Base-by-base conservation (phyloP, 2,888 invertebrate genomes). In the Zygaena filipendulae region DNA sequence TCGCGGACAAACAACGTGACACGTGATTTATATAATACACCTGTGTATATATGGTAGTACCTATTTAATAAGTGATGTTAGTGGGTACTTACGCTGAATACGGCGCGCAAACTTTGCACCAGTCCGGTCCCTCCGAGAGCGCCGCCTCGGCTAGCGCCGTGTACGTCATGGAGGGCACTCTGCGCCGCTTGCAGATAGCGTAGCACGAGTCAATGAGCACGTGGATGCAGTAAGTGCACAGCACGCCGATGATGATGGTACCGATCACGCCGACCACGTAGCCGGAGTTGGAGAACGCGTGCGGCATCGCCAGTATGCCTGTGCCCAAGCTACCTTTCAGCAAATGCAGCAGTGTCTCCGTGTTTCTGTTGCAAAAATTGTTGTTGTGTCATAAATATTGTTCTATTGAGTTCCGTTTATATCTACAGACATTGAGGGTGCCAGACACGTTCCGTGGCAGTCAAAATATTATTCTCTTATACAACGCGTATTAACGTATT, bases 221-320 rank as follows among this genome's bases (percentile, higher is more conserved):
- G 58, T 96, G 93, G 68, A 97, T 95, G 58, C 97, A 97, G 67
- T 97, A 96, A 3, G 95, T 91, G 69, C 95, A 95, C 18, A 97
- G 84, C 12, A 91, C 62, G 0, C 96, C 97, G 43, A 98, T 92
- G 3, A 92, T 48, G 7, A 92, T 61, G 0, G 97, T 90, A 4
- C 93, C 92, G 11, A 91, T 69, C 2, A 87, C 57, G 6, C 97
- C 97, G 3, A 95, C 85, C 32, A 86, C 74, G 45, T 91, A 87
- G 2, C 95, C 95, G 0, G 95, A 84, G 57, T 95, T 86, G 43
- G 85, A 82, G 57, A 95, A 91, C 0, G 95, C 95, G 41, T 87
- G 83, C 1, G 95, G 95, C 89, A 96, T 91, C 3, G 95, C 95
- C 28, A 96, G 77, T 45, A 95, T 92, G 4, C 96, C 96, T 0